These are phyloP conservation scores for Stigmatopora nigra DNA, from an alignment of 2,113 vertebrate genomes.

Conservation along the genomic window DNA sequence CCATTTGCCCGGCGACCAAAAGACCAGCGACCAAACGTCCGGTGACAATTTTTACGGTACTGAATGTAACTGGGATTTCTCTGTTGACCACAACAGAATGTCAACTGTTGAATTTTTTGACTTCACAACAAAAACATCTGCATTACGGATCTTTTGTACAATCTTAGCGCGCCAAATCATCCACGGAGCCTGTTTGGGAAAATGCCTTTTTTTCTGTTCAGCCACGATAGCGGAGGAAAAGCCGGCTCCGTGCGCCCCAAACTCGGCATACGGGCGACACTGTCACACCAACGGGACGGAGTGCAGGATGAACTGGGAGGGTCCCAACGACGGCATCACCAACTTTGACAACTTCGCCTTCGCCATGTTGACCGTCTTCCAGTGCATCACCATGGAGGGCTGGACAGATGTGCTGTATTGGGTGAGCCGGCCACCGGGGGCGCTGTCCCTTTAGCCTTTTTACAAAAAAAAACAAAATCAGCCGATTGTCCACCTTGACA, in stretches of 20 bases:
- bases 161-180: not conserved
- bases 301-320: conserved; percentile 86
- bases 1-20: too few species aligned
- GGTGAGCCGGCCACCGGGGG: conserved; percentile 76
- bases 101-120: not conserved
- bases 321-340: conserved; percentile 94
- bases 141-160: not conserved
- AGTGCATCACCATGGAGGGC: conserved; percentile 99
- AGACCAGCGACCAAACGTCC: too few species aligned
- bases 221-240: conserved; percentile 75
- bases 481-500: conserved; percentile 27
- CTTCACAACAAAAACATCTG: not conserved
- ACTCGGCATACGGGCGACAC: conserved; percentile 81
- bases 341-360: conserved; percentile 99
- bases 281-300: conserved; percentile 77
- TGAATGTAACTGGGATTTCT: too few species aligned
- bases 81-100: not conserved
- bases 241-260: conserved; percentile 84
- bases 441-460: not conserved
- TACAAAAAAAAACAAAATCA: not conserved
- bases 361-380: conserved; percentile 97
- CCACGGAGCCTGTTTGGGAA: not conserved
- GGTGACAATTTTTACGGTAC: too few species aligned
- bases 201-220: conserved; percentile 13
- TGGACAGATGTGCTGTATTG: conserved; percentile 98